Evolutionary conservation across 2,113 vertebrate genomes (phyloP).

Genomic region (Cathartes aura): DNA sequence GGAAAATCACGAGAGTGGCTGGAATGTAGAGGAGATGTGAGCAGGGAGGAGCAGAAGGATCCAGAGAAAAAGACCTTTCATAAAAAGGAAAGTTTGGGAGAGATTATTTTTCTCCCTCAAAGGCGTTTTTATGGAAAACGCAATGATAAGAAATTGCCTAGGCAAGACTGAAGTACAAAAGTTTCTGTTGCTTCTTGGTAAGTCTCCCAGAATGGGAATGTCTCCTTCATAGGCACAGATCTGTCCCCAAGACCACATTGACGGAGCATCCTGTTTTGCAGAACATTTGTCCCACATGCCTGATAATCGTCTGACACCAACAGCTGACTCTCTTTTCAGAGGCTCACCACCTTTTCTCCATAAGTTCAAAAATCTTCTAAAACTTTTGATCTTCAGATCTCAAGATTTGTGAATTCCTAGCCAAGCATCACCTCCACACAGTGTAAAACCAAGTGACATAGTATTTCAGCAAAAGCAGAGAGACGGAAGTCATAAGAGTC

Average conservation of each 20-base stretch:
- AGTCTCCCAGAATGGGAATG: neutral
- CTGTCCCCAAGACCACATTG: accelerated
- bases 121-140: neutral
- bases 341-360: neutral
- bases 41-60: neutral
- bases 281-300: neutral
- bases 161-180: neutral
- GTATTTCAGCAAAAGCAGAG: neutral
- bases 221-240: neutral
- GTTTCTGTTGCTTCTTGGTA: neutral
- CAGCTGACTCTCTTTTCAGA: neutral
- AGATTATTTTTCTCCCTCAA: neutral
- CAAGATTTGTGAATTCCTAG: neutral
- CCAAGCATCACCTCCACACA: neutral
- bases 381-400: neutral
- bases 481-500: neutral
- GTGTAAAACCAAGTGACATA: accelerated
- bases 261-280: neutral
- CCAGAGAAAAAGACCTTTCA: neutral
- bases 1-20: neutral
- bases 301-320: neutral
- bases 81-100: neutral
- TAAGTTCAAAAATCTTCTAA: neutral
- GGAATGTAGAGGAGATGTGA: neutral
- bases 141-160: neutral